Percentiles rank a stretch among this genome's conserved stretches.
Conservation (phyloP, 2,797 vertebrate genomes). For the Leptatherina wallacei region DNA sequence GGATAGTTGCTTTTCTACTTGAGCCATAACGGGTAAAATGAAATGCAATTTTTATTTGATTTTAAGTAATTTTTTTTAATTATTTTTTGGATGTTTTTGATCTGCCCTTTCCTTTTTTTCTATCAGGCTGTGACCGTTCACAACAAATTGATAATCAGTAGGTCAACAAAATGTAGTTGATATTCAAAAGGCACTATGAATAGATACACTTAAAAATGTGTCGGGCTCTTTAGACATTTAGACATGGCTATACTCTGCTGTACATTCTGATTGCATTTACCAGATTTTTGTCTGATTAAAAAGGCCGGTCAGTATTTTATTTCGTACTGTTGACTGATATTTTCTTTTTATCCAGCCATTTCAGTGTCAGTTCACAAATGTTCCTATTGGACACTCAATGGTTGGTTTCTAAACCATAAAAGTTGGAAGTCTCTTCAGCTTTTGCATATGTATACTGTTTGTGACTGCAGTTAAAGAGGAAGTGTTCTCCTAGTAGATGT, state of each 20-base stretch:
- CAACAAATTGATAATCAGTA: not conserved
- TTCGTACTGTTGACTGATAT: constrained; percentile 17
- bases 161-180: not conserved
- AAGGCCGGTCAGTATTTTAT: constrained; percentile 43
- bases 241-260: constrained; percentile 3
- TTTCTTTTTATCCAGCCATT: constrained; percentile 4
- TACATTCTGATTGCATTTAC: constrained; percentile 12
- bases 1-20: constrained; percentile 9
- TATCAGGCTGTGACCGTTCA: constrained; percentile 19
- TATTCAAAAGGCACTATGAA: constrained; percentile 13
- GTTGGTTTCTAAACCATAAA: constrained; percentile 1
- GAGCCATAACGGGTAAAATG: constrained; percentile 23
- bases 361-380: constrained; percentile 6
- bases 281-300: constrained; percentile 21
- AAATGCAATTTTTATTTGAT: not conserved
- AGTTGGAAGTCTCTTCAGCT: constrained; percentile 19
- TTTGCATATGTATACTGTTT: constrained; percentile 18
- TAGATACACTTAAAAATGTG: constrained; percentile 13
- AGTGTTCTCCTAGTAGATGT: constrained; percentile 14
- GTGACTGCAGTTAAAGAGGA: not conserved
- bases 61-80: too few species aligned
- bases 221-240: constrained; percentile 11
- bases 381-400: not conserved
- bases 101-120: not conserved
- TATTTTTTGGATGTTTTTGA: not conserved